Percentiles rank a stretch among this genome's conserved stretches.
Conservation (phyloP, 2,113 vertebrate genomes). For the Cottus gobio region DNA sequence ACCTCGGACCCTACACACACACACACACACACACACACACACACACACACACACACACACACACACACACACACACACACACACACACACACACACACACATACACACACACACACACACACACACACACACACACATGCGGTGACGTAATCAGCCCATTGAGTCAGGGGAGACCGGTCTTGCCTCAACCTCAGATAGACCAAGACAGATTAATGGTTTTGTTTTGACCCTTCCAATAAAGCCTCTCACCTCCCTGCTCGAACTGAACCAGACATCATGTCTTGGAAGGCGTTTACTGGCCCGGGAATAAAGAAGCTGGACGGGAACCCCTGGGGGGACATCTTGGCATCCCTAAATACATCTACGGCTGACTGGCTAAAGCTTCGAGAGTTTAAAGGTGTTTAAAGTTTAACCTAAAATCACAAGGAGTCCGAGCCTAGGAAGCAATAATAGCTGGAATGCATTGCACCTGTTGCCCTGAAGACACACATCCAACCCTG, state of each 20-base stretch:
- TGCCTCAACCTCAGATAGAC: conserved; percentile 44
- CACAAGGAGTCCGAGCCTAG: conserved; percentile 14
- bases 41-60: conserved; percentile 4
- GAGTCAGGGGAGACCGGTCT: conserved; percentile 37
- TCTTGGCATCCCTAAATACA: conserved; percentile 62
- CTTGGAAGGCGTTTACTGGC: conserved; percentile 63
- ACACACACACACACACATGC: background rate
- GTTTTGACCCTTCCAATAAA: conserved; percentile 65
- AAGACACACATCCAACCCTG: conserved; percentile 36
- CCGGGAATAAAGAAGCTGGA: conserved; percentile 59
- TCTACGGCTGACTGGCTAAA: conserved; percentile 34
- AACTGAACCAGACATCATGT: conserved; percentile 70
- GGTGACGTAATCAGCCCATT: conserved; percentile 36
- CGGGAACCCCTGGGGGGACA: conserved; percentile 49
- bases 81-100: conserved; percentile 19
- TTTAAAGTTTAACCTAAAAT: conserved; percentile 48
- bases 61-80: conserved; percentile 16
- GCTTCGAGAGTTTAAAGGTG: conserved; percentile 52
- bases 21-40: conserved; percentile 5
- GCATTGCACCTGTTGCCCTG: conserved; percentile 58
- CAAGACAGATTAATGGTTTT: conserved; percentile 59
- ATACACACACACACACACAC: conserved; percentile 17
- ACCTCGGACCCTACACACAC: conserved; percentile 40
- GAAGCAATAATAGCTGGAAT: conserved; percentile 60
- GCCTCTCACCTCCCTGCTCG: conserved; percentile 52